Base-by-base conservation (phyloP, 2,888 invertebrate genomes). In the Fragum sueziense region DNA sequence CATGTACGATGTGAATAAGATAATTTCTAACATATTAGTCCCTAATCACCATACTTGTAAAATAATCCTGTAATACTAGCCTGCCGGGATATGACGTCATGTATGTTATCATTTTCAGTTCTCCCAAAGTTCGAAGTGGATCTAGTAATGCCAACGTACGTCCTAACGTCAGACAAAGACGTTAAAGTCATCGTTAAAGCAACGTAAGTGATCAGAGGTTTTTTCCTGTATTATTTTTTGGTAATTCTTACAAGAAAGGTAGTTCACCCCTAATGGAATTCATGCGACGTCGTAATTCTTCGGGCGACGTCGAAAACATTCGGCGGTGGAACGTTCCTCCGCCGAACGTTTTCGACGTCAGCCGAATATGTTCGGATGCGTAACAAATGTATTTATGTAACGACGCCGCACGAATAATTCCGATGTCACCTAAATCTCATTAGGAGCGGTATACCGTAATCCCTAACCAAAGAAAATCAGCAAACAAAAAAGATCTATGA, bases 121-220 rank as follows among this genome's bases (percentile, higher is more conserved):
- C 54, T 54, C 1, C 57, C 57, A 1, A 57, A 57, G 29, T 82
- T 82, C 22, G 76, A 79, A 9, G 82, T 79, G 3, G 71, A 31
- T 27, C 62, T 82, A n/a, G 74, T 69, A 6, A 59, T 79, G 22
- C 82, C 82, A 0, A 47, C 82, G 0, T 82, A 69, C 69, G 74
- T 79, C 22, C 62, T 82, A 6, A 82, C 82, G 1, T 70, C 72
- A 9, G 82, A 82, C 33, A 82, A 82, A 34, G 82, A 79, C n/a
- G 70, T 82, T 47, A 76, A 79, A 9, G 76, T 79, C 17, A 76
- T 76, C 6, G 72, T 82, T 6, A 76, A 71, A 33, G 82, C 82
- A 11, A 79, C 71, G 82, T 82, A 77, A 76, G 79, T 29, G 4
- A 57, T 47, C 47, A 2, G 2, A 47, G 17, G 9, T 22, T 54